Evolutionary conservation across 2,113 vertebrate genomes (phyloP).

Genomic region (Nestor notabilis): DNA sequence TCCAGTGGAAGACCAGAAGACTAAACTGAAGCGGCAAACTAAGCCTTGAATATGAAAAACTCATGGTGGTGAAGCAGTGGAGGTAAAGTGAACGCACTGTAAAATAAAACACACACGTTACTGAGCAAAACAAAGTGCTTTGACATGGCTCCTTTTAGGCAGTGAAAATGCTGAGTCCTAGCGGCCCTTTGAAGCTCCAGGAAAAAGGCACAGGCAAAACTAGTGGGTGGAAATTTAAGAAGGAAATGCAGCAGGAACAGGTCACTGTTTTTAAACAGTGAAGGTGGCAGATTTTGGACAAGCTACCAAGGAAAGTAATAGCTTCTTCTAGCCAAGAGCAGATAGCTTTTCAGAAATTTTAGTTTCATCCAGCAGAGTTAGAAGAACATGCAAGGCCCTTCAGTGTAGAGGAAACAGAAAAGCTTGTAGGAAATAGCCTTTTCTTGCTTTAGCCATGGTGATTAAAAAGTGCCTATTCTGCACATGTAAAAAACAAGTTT

Average conservation of each 20-base stretch:
- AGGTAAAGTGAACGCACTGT: not conserved
- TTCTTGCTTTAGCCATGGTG: not conserved
- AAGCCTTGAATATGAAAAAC: not conserved
- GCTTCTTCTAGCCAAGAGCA: not conserved
- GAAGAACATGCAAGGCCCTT: not conserved
- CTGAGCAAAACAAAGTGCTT: not conserved
- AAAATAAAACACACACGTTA: rapidly evolving
- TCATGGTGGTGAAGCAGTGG: not conserved
- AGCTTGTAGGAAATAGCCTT: not conserved
- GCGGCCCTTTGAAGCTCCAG: not conserved
- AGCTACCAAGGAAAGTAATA: not conserved
- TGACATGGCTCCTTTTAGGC: not conserved
- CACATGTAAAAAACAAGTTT: not conserved
- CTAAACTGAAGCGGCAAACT: not conserved
- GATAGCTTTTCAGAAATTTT: not conserved
- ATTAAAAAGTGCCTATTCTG: not conserved
- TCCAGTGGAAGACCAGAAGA: constrained; percentile 24
- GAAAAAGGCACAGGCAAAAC: not conserved
- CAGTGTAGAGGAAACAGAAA: not conserved
- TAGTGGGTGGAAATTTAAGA: not conserved
- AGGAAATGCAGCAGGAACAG: not conserved
- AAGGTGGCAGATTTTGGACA: not conserved
- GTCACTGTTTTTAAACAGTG: not conserved
- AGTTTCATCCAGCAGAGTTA: not conserved
- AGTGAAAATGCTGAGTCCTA: not conserved